A percentile compares a stretch with the other conserved stretches of the same genome.
phyloP scores from a whole-genome alignment of 2,113 vertebrate genomes.

The Centropus unirufus region DNA sequence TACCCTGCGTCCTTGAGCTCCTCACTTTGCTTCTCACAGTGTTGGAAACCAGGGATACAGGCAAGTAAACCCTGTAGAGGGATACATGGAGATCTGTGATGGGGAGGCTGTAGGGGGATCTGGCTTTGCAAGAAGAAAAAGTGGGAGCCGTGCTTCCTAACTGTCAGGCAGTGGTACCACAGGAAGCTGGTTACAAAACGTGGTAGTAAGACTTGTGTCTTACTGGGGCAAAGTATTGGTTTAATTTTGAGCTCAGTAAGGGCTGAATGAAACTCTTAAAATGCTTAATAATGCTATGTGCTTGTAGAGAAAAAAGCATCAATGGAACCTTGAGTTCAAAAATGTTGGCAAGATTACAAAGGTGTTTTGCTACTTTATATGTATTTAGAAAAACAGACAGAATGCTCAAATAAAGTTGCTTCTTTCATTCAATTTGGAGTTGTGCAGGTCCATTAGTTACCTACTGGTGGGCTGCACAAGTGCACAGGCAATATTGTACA shows the following conservation, averaged over 20 bases:
- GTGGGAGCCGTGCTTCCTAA: background rate
- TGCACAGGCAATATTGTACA: background rate
- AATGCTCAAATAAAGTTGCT: background rate
- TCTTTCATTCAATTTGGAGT: background rate
- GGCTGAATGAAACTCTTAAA: background rate
- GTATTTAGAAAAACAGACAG: rapidly evolving
- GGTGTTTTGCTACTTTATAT: background rate
- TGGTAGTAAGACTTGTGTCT: background rate
- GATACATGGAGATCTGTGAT: background rate
- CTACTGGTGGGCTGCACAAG: background rate
- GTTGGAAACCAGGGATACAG: background rate
- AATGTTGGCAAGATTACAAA: background rate
- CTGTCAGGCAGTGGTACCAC: background rate
- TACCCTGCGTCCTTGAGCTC: background rate
- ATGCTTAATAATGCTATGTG: background rate
- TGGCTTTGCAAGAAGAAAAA: background rate
- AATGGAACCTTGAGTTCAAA: background rate
- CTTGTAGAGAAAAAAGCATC: background rate
- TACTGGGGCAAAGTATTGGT: background rate
- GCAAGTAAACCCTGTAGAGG: background rate
- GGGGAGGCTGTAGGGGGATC: background rate
- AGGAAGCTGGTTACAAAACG: background rate
- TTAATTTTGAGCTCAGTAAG: background rate
- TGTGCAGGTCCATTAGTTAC: background rate
- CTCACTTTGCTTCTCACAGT: background rate